Base-by-base conservation (phyloP, 2,113 vertebrate genomes). In the Muscicapa adusta region DNA sequence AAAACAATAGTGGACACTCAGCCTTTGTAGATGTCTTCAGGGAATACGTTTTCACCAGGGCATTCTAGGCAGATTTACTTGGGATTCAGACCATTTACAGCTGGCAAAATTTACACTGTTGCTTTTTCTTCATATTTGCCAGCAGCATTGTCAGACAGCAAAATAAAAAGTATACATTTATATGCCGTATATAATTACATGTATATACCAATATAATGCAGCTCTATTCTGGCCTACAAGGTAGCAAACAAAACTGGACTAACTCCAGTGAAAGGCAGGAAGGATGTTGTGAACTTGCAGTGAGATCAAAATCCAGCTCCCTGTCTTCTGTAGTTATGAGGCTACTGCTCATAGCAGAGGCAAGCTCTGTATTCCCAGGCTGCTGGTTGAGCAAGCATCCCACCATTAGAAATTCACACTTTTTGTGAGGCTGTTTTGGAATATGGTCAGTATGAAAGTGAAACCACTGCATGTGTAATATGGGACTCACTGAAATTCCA, bases 61-160 rank as follows among this genome's bases (percentile, higher is more conserved):
- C 43, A 56, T 92, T 87, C 80, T 38, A 40, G 71, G 51, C 74
- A 92, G 89, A 89, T 94, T 96, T 95, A 57, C 68, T 80, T 86
- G 83, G 51, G 82, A 93, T 81, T 95, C 82, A 85, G 89, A 43
- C 20, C 60, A 36, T 57, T 92, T 72, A 40, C 3, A 83, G 26
- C n/a, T 45, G 67, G 43, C 7, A 89, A 79, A 91, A 86, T 70
- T 78, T 80, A 36, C 33, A 50, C 25, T 51, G 33, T 68, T 84
- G 47, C 25, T 93, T 79, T 90, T 87, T n/a, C 33, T 73, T 45
- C 13, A 2, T 80, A 63, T 85, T 77, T 78, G 16, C 56, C 20
- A 42, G n/a, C 54, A 94, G 60, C 16, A 75, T 8, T 75, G 57
- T 89, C 77, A 75, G 62, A 34, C 22, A 82, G 42, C 24, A 93